Conservation (phyloP, 2,888 invertebrate species). For the Schrankia costaestrigalis region DNA sequence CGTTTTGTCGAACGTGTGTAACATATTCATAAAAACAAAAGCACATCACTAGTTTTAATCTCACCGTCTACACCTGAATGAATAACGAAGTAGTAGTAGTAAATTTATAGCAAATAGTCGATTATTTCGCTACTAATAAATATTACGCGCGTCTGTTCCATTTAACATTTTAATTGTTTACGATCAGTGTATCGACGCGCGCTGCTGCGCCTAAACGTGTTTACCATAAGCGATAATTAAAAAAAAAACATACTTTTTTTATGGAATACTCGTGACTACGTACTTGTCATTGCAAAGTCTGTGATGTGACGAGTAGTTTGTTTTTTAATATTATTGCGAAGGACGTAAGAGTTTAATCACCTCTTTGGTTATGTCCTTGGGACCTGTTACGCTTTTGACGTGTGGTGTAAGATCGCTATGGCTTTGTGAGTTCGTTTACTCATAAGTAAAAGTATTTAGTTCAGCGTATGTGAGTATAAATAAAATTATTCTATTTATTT, state of each 20-base stretch:
- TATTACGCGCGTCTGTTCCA: constrained; percentile 25
- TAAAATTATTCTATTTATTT: background rate
- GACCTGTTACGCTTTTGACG: background rate
- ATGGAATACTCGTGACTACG: constrained; percentile 17
- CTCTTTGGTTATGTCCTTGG: constrained; percentile 1
- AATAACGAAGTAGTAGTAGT: too few species aligned
- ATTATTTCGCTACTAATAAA: constrained; percentile 18
- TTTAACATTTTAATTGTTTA: constrained; percentile 28
- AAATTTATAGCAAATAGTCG: too few species aligned
- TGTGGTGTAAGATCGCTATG: background rate
- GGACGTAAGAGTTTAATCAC: constrained; percentile 3
- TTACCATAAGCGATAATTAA: constrained; percentile 18
- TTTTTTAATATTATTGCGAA: constrained; percentile 10
- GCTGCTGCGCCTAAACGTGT: constrained; percentile 29
- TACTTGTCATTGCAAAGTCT: constrained; percentile 10
- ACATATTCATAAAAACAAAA: too few species aligned
- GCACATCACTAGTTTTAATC: too few species aligned
- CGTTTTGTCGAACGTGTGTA: too few species aligned
- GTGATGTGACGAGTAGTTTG: constrained; percentile 20
- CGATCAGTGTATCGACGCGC: constrained; percentile 16
- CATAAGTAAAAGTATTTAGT: too few species aligned
- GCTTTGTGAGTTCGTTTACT: background rate
- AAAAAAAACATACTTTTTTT: constrained; percentile 22
- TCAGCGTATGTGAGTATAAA: too few species aligned
- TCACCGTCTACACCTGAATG: too few species aligned